A percentile compares a stretch with the other conserved stretches of the same genome.
Conservation (phyloP, 1,140 invertebrate species). For the Tachypleus tridentatus region DNA sequence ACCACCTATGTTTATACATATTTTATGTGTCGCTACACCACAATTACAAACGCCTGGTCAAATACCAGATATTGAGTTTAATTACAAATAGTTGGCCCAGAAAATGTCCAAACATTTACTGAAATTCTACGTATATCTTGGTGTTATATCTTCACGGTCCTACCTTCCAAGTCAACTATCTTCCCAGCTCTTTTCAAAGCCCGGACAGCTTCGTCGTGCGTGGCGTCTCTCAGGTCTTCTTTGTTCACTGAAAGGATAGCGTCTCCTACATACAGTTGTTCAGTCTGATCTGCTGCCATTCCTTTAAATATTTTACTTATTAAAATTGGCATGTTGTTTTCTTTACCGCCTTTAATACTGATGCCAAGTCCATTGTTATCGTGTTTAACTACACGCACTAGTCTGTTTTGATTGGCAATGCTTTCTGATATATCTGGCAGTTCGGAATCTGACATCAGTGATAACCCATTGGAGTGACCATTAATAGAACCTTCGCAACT, state of each 20-base stretch:
- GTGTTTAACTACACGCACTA: slow-evolving; percentile 87
- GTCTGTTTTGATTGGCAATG: slow-evolving; percentile 80
- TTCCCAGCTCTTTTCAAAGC: slow-evolving; percentile 93
- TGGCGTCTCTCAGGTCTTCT: slow-evolving; percentile 88
- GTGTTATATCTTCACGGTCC: background rate
- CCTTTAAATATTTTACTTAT: slow-evolving; percentile 94
- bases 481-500: slow-evolving; percentile 47
- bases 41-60: no score
- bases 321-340: slow-evolving; percentile 99
- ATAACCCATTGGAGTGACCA: slow-evolving; percentile 21
- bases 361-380: slow-evolving; percentile 96
- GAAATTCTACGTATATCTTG: no score
- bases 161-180: slow-evolving; percentile 95
- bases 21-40: no score
- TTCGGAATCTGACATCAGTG: slow-evolving; percentile 19
- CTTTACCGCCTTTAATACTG: slow-evolving; percentile 92
- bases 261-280: slow-evolving; percentile 95
- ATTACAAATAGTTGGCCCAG: no score
- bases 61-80: no score
- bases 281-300: slow-evolving; percentile 94
- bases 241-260: slow-evolving; percentile 96
- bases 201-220: slow-evolving; percentile 96
- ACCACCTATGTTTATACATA: no score
- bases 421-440: slow-evolving; percentile 54
- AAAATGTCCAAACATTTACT: no score